Evolutionary conservation across 2,113 vertebrate species (phyloP), one percentile per base, ranked within the genome.

Genomic region (Ceyx cyanopectus): DNA sequence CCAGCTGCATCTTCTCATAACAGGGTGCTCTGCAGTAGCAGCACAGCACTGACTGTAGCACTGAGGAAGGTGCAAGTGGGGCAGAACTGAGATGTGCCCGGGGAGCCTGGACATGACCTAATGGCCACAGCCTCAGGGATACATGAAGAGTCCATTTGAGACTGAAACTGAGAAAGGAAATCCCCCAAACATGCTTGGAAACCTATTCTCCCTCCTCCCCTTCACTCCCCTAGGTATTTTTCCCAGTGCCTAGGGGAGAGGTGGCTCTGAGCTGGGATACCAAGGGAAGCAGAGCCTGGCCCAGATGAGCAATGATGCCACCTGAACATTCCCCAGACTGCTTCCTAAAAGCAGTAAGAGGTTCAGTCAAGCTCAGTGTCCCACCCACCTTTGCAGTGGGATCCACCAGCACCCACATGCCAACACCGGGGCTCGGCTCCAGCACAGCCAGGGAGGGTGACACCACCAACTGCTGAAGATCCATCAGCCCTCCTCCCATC

Each of bases 361-460:
- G 3, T 56, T 40, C n/a, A 50, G 15, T 27, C 23, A 61, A 56
- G 3, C 17, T 81, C 14, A 14, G 63, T 80, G 34, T 57, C 37
- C 23, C 20, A 41, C 27, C 8, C 12, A 34, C 10, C 10, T 24
- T 4, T 54, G 54, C 62, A 16, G 17, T 22, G 15, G 15, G 6
- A 87, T 70, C 9, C 26, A 45, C 7, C 19, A 77, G 23, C 27
- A 57, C 3, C 3, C 6, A 26, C 15, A 2, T 53, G 21, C 20
- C 73, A 80, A 51, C 10, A 10, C 17, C 30, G 32, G n/a, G 17
- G 32, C 30, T 62, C 12, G 13, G 3, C 29, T 87, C 29, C 32
- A 57, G 15, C n/a, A 46, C 14, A 1, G 1, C 4, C 14, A 50
- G 19, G 1, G 20, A 45, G 11, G 17, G 10, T 6, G 9, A 82